Evolutionary conservation across 2,888 invertebrate species (phyloP), one percentile per base, ranked within the genome.

Genomic region (Andricus curvator): DNA sequence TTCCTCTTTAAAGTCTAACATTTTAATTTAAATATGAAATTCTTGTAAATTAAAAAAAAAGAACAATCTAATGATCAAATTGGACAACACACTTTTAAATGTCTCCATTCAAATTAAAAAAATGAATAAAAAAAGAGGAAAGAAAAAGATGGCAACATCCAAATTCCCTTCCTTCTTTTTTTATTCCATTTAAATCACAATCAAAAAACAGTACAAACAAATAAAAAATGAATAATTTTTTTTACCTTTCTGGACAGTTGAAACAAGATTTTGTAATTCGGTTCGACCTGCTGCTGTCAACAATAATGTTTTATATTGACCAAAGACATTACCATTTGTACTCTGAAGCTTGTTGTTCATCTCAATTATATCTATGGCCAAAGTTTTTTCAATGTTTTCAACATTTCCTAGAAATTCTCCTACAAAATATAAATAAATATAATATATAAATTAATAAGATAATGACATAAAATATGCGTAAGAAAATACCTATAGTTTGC

Each of bases 391-490:
- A 82, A 96, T 94, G 85, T 95, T 94, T 83, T 95, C 95, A 9
- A 96, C 90, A 86, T 95, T 95, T 82, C 94, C 92, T 83, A 96
- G 93, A 78, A 96, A 94, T 85, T 96, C 96, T 0, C 96, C 96
- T 84, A 93, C 87, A 86, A 83, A 11, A 4, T 51, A 66, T 68
- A 22, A 83, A 79, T 66, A 85, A 74, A 78, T n/a, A 2, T 66
- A 37, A 37, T 20, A 33, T 66, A 33, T 17, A 56, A 37, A 48
- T 33, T 77, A 4, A 29, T n/a, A 78, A 67, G 17, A 8, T 48
- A 70, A 29, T 66, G 15, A 44, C 37, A 76, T 2, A 29, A 13
- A 70, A 44, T 44, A 0, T 44, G 44, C 15, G 15, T 25, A 1
- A 0, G 15, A 44, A 82, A 84, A 84, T 85, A 93, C 94, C 94